Conservation (phyloP, 1,140 invertebrate genomes). For the Brachionus angularis region DNA sequence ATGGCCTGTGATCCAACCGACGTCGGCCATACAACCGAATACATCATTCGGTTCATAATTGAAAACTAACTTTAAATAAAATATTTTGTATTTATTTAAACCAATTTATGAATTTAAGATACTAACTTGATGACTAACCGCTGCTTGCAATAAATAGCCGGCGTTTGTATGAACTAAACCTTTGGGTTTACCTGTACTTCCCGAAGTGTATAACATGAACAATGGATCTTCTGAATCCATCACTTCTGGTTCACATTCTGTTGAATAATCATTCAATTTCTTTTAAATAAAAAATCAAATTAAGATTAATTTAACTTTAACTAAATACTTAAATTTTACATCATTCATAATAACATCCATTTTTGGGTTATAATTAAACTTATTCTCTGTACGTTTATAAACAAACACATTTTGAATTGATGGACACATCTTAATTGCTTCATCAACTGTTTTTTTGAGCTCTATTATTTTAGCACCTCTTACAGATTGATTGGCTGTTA, state of each 20-base stretch:
- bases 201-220: constrained; percentile 64
- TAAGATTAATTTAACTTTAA: constrained; percentile 49
- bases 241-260: constrained; percentile 52
- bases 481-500: constrained; percentile 60
- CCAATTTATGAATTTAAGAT: neutral
- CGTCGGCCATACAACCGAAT: constrained; percentile 64
- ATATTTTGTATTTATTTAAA: neutral
- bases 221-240: constrained; percentile 62
- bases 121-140: constrained; percentile 56
- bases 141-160: constrained; percentile 62
- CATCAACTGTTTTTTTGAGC: constrained; percentile 61
- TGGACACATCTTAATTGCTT: constrained; percentile 58
- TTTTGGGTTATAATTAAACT: constrained; percentile 1
- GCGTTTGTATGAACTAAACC: constrained; percentile 61
- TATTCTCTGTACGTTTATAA: constrained; percentile 48
- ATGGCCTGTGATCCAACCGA: constrained; percentile 65
- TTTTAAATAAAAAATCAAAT: constrained; percentile 46
- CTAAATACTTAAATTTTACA: neutral
- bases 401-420: constrained; percentile 60
- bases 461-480: constrained; percentile 60
- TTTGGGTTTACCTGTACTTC: constrained; percentile 63
- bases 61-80: constrained; percentile 53
- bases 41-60: constrained; percentile 58
- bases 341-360: constrained; percentile 48
- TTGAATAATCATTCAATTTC: constrained; percentile 45